phyloP scores from a whole-genome alignment of 2,888 invertebrate genomes.

The Chymomyza caudatula region DNA sequence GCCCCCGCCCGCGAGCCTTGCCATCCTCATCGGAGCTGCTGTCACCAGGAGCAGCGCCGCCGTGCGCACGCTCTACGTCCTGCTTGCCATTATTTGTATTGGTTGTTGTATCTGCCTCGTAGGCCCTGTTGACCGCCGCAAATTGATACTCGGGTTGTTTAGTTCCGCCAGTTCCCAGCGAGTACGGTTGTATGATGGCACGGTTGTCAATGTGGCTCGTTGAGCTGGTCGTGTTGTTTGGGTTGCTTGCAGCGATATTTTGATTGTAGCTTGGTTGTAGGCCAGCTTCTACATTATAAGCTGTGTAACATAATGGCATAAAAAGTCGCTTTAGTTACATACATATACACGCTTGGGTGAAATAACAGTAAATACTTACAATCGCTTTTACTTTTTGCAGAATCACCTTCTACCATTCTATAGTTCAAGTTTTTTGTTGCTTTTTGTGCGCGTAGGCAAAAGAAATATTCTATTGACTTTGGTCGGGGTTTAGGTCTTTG shows the following conservation, averaged over 20 bases:
- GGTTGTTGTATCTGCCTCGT: constrained; percentile 58
- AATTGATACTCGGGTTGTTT: constrained; percentile 74
- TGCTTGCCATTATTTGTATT: constrained; percentile 56
- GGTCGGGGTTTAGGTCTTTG: constrained; percentile 14
- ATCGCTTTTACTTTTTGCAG: constrained; percentile 87
- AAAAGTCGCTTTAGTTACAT: neutral
- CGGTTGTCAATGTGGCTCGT: constrained; percentile 70
- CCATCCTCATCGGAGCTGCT: constrained; percentile 29
- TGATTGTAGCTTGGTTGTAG: constrained; percentile 87
- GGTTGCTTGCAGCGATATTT: constrained; percentile 77
- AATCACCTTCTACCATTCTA: constrained; percentile 96
- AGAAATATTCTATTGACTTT: constrained; percentile 27
- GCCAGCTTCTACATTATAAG: constrained; percentile 93
- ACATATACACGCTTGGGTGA: neutral
- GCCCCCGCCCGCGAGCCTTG: constrained; percentile 37
- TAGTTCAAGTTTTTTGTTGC: constrained; percentile 79
- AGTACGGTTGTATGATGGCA: constrained; percentile 75
- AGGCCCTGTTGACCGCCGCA: constrained; percentile 69
- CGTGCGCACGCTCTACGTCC: constrained; percentile 69
- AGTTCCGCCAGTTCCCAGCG: constrained; percentile 69
- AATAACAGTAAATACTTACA: constrained; percentile 79
- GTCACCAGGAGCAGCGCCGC: constrained; percentile 41
- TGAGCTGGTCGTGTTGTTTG: constrained; percentile 65
- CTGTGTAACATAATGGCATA: constrained; percentile 78
- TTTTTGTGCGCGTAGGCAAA: constrained; percentile 73